Evolutionary conservation across 2,888 invertebrate species (phyloP), one percentile per base, ranked within the genome.

Genomic region (Blastobasis adustella): DNA sequence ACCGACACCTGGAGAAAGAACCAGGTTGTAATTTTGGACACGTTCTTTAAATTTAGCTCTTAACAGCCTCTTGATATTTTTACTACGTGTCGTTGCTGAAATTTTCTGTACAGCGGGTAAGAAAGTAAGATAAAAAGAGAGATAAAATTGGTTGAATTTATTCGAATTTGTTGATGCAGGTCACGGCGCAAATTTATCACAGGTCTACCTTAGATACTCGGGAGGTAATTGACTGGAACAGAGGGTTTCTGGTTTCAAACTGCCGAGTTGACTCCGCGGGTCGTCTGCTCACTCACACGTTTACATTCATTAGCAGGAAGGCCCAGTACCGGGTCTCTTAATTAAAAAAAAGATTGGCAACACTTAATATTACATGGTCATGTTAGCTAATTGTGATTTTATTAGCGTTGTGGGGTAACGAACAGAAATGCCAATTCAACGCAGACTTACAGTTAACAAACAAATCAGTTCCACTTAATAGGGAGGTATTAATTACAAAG

Each of bases 51-150:
- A 81, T 83, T 81, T 76, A 77, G 77, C 77, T 81, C 75, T 76
- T 79, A 82, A 82, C 78, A 72, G 73, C 73, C 74, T 72, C 77
- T 71, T 77, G 76, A 82, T 82, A 81, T 82, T 82, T 82, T 79
- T 76, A 76, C 73, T 77, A 79, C 78, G 79, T 80, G 82, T 80
- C 71, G 63, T 71, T 66, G 71, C 69, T 67, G 67, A 75, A 69
- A 73, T 69, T 67, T 73, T 73, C 66, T 71, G 70, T 73, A 76
- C 69, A 67, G 59, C 61, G 59, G 66, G 62, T 58, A 62, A 59
- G 71, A 68, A 73, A 75, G 76, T 74, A 73, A 69, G 73, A 77
- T 74, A 71, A 79, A 76, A 71, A 63, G 67, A 66, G 67, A 73
- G 68, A 76, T 76, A 72, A 80, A 78, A 76, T 71, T 76, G 65